These are phyloP conservation scores for Phaethon lepturus DNA, from an alignment of 2,113 vertebrate species.

Conservation along the genomic window DNA sequence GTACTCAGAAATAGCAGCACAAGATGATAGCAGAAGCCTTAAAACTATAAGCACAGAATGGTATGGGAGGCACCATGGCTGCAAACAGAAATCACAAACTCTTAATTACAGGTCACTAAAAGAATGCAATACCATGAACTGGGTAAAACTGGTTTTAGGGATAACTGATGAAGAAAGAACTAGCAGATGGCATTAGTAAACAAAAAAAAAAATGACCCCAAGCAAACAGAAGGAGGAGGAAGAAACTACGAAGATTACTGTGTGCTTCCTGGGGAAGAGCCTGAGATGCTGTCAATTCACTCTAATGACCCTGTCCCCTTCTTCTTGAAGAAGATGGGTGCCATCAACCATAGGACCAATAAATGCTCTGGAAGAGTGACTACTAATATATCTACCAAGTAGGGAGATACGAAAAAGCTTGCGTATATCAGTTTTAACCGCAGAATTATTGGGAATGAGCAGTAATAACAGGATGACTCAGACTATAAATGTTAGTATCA, in stretches of 20 bases:
- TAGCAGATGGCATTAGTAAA: neutral
- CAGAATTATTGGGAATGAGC: neutral
- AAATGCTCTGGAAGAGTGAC: neutral
- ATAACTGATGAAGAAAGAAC: neutral
- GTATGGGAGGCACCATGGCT: neutral
- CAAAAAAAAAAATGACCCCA: neutral
- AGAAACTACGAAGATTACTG: neutral
- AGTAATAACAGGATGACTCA: neutral
- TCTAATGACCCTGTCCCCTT: neutral
- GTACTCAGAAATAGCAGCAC: neutral
- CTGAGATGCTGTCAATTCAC: neutral
- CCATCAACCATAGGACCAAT: neutral
- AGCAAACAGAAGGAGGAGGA: neutral
- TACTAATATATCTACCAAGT: neutral
- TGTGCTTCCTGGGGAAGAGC: neutral
- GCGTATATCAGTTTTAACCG: neutral
- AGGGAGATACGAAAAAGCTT: neutral
- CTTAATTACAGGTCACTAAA: neutral
- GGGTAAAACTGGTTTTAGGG: neutral
- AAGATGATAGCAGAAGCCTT: neutral
- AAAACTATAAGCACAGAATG: neutral
- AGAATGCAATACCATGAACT: neutral
- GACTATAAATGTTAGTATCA: neutral
- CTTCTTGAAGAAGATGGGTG: neutral
- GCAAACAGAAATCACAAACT: neutral